Percentiles rank a stretch among this genome's conserved stretches.
phyloP scores from a whole-genome alignment of 2,888 invertebrate genomes.

The Microchrysa polita region DNA sequence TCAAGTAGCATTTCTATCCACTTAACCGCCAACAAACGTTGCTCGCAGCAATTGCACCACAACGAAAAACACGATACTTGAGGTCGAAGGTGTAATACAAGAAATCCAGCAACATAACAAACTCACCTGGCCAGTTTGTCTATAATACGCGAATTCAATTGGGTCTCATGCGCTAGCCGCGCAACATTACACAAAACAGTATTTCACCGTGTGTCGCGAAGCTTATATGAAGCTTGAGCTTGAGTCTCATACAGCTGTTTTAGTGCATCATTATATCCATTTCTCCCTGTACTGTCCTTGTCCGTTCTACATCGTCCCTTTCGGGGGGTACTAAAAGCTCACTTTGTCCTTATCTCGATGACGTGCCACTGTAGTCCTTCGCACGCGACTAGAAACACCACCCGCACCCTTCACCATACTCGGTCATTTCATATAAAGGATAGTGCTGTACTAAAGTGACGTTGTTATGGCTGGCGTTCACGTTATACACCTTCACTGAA shows the following conservation, averaged over 20 bases:
- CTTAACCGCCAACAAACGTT: slow-evolving; percentile 10
- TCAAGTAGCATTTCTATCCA: background rate
- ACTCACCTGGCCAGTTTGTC: background rate
- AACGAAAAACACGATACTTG: slow-evolving; percentile 22
- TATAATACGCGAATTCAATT: background rate
- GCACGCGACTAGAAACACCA: background rate
- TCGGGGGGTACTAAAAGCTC: slow-evolving; percentile 5
- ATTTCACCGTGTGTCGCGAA: slow-evolving; percentile 15
- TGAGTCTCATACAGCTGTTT: background rate
- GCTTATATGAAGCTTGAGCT: slow-evolving; percentile 28
- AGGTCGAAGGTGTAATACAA: slow-evolving; percentile 23
- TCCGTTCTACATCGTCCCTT: background rate
- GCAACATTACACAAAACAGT: slow-evolving; percentile 22
- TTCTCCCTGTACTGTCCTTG: too few relatives aligned
- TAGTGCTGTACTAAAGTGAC: too few relatives aligned
- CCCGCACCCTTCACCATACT: background rate
- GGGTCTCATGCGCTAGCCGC: background rate
- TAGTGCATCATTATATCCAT: background rate
- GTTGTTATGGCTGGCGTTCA: too few relatives aligned
- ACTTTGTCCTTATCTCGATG: slow-evolving; percentile 5
- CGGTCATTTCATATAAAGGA: too few relatives aligned
- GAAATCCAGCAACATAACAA: slow-evolving; percentile 12
- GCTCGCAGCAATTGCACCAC: slow-evolving; percentile 23
- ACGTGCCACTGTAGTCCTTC: slow-evolving; percentile 16
- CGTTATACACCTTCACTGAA: background rate